These are phyloP conservation scores for Gryllus longicercus DNA, from an alignment of 2,888 invertebrate species.

Conservation along the genomic window DNA sequence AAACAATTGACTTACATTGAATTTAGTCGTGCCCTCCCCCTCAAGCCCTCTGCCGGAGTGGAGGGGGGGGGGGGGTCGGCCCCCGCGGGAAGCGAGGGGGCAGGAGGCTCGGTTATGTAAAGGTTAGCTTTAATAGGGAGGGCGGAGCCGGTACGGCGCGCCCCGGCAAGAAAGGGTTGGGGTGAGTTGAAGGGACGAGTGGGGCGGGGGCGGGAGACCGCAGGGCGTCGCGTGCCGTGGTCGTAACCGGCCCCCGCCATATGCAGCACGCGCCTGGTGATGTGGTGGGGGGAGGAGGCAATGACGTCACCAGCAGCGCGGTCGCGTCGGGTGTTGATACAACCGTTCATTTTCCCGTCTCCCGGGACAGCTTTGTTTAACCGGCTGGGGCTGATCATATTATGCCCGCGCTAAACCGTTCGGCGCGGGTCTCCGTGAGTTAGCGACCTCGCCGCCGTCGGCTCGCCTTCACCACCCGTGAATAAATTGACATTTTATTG, in stretches of 20 bases:
- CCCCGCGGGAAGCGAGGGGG: neutral
- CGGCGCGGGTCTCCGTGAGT: neutral
- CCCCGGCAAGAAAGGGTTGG: neutral
- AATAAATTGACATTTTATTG: too few relatives aligned
- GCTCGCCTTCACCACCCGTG: too few relatives aligned
- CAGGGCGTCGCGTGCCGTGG: neutral
- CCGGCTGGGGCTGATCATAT: conserved; percentile 22
- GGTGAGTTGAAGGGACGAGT: neutral
- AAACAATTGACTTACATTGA: neutral
- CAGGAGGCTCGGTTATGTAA: neutral
- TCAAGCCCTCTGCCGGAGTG: neutral
- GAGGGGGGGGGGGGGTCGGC: neutral
- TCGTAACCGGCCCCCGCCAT: neutral
- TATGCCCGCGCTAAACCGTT: neutral
- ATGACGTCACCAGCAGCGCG: neutral
- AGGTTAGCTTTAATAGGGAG: conserved; percentile 1
- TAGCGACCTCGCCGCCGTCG: neutral
- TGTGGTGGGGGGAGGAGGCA: too few relatives aligned
- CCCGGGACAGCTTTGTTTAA: conserved; percentile 32
- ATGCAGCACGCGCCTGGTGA: neutral
- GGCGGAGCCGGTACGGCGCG: neutral
- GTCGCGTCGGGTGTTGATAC: neutral
- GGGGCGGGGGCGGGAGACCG: neutral
- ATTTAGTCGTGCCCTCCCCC: neutral
- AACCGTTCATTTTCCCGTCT: conserved; percentile 32